Base-by-base conservation (phyloP, 92 coral and sea anemone genomes). In the Zoanthus gigantus region DNA sequence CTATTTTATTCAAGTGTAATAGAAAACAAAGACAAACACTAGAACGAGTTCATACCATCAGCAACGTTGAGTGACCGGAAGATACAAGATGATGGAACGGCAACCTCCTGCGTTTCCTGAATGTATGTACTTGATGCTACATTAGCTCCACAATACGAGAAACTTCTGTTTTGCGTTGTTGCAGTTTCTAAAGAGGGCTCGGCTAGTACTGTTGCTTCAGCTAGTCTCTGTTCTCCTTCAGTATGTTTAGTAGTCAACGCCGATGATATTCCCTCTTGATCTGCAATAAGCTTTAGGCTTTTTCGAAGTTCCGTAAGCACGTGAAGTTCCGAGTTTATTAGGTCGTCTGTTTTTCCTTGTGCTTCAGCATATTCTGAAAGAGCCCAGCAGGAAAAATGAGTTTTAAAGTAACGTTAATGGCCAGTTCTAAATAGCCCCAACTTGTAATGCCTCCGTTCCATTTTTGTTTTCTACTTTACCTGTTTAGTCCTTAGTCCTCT, bases 241-340 rank as follows among this genome's bases (percentile, higher is more conserved):
- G 75, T 47, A 9, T 23, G 29, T 8, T 12, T 18, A 61, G n/a
- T 47, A 23, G 74, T 65, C 4, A 75, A 28, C 60, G 47, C 17
- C 47, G 9, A 31, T 65, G 85, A 7, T 1, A 11, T 61, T 18
- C 63, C 46, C 13, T 65, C 75, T 23, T 46, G 58, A 14, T 73
- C 17, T 18, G 85, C 85, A 16, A 81, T 81, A 61, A 65, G 85
- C n/a, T 81, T 60, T 47, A 81, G 46, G 71, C 75, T 81, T 9
- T 81, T 58, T 2, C 57, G 75, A 7, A 81, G 29, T 53, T 50
- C 57, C 2, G 85, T 81, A 12, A 81, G 60, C 30, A 81, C 28
- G 10, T 66, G 85, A 18, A 65, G 75, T 4, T 65, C 57, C 13
- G 15, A 45, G 7, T 42, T 81, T 30, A 63, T 14, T 2, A 66